phyloP scores from a whole-genome alignment of 2,888 invertebrate genomes.

The Aphodius granarius region DNA sequence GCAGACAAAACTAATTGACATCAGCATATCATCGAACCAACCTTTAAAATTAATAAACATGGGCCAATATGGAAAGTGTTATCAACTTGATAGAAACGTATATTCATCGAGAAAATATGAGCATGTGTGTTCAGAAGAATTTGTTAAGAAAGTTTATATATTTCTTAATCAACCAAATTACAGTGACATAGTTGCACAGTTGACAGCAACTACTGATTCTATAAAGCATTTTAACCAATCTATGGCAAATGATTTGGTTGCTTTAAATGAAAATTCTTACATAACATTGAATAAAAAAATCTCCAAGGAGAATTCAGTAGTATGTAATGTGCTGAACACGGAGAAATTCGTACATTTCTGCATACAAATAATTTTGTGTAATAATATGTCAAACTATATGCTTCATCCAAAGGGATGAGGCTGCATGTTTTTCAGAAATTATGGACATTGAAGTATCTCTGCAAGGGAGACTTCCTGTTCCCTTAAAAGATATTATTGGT shows the following conservation, averaged over 20 bases:
- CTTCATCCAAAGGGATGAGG: not conserved
- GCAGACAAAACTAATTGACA: too few species aligned
- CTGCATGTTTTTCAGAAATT: not conserved
- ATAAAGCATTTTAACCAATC: not conserved
- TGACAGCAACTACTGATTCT: not conserved
- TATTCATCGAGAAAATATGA: too few species aligned
- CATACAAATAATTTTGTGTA: not conserved
- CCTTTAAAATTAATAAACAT: too few species aligned
- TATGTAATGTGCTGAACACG: not conserved
- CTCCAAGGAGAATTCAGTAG: not conserved
- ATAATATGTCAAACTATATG: not conserved
- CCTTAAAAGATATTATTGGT: not conserved
- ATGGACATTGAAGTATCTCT: not conserved
- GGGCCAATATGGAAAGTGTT: too few species aligned
- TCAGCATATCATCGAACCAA: too few species aligned
- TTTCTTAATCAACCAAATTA: not conserved
- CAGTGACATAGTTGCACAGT: not conserved
- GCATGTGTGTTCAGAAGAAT: not conserved
- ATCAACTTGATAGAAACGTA: not conserved
- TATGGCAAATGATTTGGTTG: not conserved
- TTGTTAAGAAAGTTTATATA: not conserved
- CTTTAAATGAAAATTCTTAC: not conserved
- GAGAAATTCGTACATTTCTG: not conserved
- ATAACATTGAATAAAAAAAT: not conserved
- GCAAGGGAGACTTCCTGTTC: not conserved